These are phyloP conservation scores for Romanogobio albipinnatus DNA, from an alignment of 2,113 vertebrate species.

Conservation along the genomic window DNA sequence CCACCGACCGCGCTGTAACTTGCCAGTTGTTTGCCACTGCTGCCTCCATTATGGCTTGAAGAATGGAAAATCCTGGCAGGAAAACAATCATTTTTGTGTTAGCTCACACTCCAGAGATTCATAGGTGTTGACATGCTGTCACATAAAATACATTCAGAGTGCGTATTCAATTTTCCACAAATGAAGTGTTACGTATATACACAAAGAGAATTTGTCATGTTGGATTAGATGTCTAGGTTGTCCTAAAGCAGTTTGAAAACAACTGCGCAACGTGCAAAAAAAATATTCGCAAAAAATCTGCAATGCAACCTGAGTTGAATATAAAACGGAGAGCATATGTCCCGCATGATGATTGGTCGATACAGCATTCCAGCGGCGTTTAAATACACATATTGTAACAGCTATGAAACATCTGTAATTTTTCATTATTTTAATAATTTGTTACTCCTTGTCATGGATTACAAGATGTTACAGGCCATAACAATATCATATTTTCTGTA, in stretches of 20 bases:
- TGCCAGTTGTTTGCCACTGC: constrained; percentile 99
- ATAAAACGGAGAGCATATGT: background rate
- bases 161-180: background rate
- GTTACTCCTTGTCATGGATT: no score
- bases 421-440: no score
- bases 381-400: background rate
- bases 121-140: constrained; percentile 23
- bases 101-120: constrained; percentile 8
- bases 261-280: background rate
- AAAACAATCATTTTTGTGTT: constrained; percentile 27
- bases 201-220: constrained; percentile 14
- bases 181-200: background rate
- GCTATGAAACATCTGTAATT: background rate
- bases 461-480: no score
- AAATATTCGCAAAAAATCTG: background rate
- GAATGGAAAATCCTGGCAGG: constrained; percentile 91
- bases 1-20: constrained; percentile 96
- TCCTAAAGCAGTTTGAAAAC: background rate
- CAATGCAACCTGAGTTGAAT: background rate
- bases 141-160: background rate
- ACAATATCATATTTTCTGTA: no score
- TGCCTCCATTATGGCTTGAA: constrained; percentile 99
- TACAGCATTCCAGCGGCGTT: background rate
- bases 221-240: constrained; percentile 2
- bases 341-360: background rate